A percentile compares a stretch with the other conserved stretches of the same genome.
Evolutionary conservation across 2,888 invertebrate genomes (phyloP).

Genomic region (Nomada hirtipes): DNA sequence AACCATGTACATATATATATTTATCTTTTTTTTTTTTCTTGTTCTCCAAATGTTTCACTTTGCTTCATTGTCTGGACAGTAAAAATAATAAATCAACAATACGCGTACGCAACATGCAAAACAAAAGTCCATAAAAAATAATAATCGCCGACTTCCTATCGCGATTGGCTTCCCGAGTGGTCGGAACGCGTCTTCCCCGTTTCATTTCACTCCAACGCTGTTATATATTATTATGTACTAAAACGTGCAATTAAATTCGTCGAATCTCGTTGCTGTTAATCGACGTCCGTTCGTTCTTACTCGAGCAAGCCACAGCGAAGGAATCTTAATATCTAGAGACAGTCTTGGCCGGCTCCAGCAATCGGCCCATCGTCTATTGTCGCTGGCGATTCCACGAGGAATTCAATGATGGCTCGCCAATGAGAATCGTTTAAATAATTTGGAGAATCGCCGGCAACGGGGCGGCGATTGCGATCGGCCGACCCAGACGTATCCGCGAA

Average conservation of each 20-base stretch:
- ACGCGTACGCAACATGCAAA: conserved; percentile 74
- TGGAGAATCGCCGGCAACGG: conserved; percentile 1
- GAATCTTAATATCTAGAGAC: conserved; percentile 66
- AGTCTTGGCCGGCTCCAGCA: conserved; percentile 41
- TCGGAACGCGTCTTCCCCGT: not conserved
- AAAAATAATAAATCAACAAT: conserved; percentile 76
- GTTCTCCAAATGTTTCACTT: conserved; percentile 64
- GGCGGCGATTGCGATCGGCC: conserved; percentile 28
- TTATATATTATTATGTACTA: not conserved
- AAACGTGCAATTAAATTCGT: too few species aligned
- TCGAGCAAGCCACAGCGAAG: conserved; percentile 44
- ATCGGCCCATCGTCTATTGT: conserved; percentile 8
- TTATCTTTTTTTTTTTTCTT: conserved; percentile 63
- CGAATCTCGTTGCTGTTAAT: not conserved
- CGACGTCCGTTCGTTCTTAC: not conserved
- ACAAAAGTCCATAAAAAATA: conserved; percentile 72
- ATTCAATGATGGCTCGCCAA: not conserved
- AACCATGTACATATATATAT: conserved; percentile 75
- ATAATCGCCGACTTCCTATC: conserved; percentile 64
- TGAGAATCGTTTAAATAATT: conserved; percentile 4
- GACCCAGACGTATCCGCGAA: conserved; percentile 47
- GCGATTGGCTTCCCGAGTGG: conserved; percentile 33
- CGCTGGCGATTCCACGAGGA: not conserved
- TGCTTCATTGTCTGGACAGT: conserved; percentile 60
- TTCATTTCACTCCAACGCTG: not conserved